Conservation (phyloP, 2,888 invertebrate genomes). For the Eulithis prunata region DNA sequence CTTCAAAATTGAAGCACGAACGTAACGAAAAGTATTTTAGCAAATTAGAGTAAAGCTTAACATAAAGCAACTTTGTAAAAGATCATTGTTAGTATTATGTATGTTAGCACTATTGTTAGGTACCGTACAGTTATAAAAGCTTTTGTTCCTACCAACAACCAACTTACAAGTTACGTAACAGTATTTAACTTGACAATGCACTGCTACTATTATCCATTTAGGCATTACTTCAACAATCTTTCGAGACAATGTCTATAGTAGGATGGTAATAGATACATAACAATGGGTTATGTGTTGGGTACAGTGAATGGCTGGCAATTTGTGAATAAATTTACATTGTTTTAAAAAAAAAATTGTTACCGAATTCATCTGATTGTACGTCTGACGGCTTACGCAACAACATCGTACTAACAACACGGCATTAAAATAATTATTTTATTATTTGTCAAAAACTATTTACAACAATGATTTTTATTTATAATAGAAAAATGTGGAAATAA, state of each 20-base stretch:
- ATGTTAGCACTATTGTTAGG: no score
- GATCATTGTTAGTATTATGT: background rate
- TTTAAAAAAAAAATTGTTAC: conserved; percentile 2
- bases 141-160: background rate
- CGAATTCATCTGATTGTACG: background rate
- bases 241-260: background rate
- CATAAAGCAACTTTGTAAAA: no score
- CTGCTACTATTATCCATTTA: conserved; percentile 9
- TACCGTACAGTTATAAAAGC: background rate
- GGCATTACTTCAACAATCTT: conserved; percentile 4
- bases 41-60: no score
- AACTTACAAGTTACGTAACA: conserved; percentile 29
- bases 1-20: no score
- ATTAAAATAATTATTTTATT: no score
- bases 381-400: conserved; percentile 6
- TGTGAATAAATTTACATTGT: conserved; percentile 23
- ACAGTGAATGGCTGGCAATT: conserved; percentile 9
- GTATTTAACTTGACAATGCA: conserved; percentile 25
- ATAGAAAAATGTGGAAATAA: no score
- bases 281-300: conserved; percentile 13
- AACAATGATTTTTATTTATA: no score
- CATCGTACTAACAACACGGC: no score
- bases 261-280: conserved; percentile 11
- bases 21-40: no score
- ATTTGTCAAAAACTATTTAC: no score